Evolutionary conservation across 2,113 vertebrate genomes (phyloP), one percentile per base, ranked within the genome.

Genomic region (Anoplopoma fimbria): DNA sequence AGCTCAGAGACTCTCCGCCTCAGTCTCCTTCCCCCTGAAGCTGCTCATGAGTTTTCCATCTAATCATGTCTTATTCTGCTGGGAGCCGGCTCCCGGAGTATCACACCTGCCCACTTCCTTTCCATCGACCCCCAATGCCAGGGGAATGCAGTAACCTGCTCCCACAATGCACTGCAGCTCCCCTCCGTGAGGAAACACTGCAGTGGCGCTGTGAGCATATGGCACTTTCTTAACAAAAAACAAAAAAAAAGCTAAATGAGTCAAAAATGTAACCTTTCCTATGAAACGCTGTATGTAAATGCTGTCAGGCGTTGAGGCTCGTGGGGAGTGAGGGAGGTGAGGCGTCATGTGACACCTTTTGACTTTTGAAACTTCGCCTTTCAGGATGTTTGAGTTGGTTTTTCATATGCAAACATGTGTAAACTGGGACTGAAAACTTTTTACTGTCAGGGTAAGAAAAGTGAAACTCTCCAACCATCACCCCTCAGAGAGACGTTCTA

Each of bases 41-140:
- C 72, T 49, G 23, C 84, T 85, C 71, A 42, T 36, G 77, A 89
- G 87, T 87, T 93, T 83, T 88, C 60, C 74, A 87, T 93, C 90
- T 93, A 89, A 93, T 94, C 91, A 89, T 67, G 86, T 86, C 69
- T 88, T 65, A 87, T 86, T 93, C 93, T 91, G 81, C 77, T 64
- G 93, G 90, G 92, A 91, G 60, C 81, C 67, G 77, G 76, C 58
- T 91, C 88, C 74, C 53, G 33, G 90, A 81, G 87, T 29, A 91
- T 87, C 90, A 89, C 93, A 94, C 93, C 93, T 94, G 92, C 92
- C 88, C 79, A 77, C 74, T 90, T 88, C 86, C 79, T 84, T 81
- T 83, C 23, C 17, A 1, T 6, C 58, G 29, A 8, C n/a, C 78
- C 82, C 78, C 29, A 71, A 72, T 62, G 82, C 83, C 77, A 63